A percentile compares a stretch with the other conserved stretches of the same genome.
phyloP scores from a whole-genome alignment of 2,888 invertebrate species.

The Drosophila macrospina region DNA sequence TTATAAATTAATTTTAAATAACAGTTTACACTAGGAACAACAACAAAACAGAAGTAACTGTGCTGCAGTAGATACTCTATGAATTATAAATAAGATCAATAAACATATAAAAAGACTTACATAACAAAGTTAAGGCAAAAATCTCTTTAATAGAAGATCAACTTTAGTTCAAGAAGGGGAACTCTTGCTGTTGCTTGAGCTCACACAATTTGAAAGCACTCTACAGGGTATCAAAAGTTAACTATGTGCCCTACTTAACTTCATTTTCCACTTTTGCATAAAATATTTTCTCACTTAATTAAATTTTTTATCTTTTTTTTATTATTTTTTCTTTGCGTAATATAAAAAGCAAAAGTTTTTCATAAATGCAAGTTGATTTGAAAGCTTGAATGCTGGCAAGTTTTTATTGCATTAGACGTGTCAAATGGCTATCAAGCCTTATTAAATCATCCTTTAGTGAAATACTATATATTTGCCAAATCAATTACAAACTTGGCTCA shows the following conservation, averaged over 20 bases:
- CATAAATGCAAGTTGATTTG: slow-evolving; percentile 21
- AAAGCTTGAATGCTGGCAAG: not conserved
- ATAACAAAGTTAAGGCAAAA: too few relatives aligned
- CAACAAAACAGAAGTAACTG: slow-evolving; percentile 13
- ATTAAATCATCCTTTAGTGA: not conserved
- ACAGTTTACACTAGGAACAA: slow-evolving; percentile 60
- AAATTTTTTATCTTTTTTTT: slow-evolving; percentile 8
- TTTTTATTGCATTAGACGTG: not conserved
- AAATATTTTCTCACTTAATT: slow-evolving; percentile 42
- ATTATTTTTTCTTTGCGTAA: not conserved
- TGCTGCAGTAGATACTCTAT: slow-evolving; percentile 1
- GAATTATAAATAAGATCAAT: not conserved
- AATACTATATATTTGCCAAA: not conserved
- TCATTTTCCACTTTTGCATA: slow-evolving; percentile 11
- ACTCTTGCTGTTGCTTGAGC: too few relatives aligned
- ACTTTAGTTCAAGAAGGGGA: too few relatives aligned
- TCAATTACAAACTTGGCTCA: not conserved
- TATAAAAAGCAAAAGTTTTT: slow-evolving; percentile 25
- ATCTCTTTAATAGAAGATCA: too few relatives aligned
- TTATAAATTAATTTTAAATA: slow-evolving; percentile 76
- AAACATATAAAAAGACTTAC: too few relatives aligned
- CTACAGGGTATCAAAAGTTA: slow-evolving; percentile 14
- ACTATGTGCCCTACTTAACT: slow-evolving; percentile 3
- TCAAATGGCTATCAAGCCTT: not conserved
- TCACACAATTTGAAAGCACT: too few relatives aligned